These are phyloP conservation scores for Eristalis intricaria DNA, from an alignment of 2,888 invertebrate genomes.

Conservation along the genomic window DNA sequence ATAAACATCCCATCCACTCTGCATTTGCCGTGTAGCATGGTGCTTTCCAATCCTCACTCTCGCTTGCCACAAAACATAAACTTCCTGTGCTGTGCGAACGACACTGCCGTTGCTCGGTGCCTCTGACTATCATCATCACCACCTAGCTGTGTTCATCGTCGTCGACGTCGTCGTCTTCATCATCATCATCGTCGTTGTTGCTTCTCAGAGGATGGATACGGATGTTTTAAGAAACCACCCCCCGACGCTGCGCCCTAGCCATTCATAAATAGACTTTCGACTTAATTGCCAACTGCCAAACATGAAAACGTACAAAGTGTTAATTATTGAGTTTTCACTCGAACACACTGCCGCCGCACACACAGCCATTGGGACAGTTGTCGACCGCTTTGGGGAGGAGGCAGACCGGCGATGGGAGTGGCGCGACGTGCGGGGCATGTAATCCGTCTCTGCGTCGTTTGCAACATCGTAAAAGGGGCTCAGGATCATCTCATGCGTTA, in stretches of 20 bases:
- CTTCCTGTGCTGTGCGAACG: conserved; percentile 71
- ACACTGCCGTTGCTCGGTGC: conserved; percentile 25
- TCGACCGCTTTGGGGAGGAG: neutral
- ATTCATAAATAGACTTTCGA: conserved; percentile 54
- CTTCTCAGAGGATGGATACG: neutral
- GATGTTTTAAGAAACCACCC: conserved; percentile 5
- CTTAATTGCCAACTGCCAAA: conserved; percentile 57
- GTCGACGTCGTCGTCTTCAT: conserved; percentile 11
- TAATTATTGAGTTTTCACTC: conserved; percentile 67
- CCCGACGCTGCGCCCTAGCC: neutral
- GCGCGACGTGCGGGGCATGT: neutral
- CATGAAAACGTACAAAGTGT: conserved; percentile 64
- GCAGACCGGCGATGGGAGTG: neutral
- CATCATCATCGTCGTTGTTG: neutral
- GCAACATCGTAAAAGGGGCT: conserved; percentile 62
- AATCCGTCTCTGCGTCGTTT: conserved; percentile 62
- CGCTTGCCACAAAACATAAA: conserved; percentile 64
- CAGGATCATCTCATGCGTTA: conserved; percentile 70
- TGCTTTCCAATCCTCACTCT: conserved; percentile 14
- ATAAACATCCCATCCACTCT: conserved; percentile 54
- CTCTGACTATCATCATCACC: conserved; percentile 17
- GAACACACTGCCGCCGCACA: conserved; percentile 7
- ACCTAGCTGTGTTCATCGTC: neutral
- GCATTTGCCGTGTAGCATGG: neutral
- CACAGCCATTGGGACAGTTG: neutral